Conservation (phyloP, 2,113 vertebrate species). For the Picathartes gymnocephalus region DNA sequence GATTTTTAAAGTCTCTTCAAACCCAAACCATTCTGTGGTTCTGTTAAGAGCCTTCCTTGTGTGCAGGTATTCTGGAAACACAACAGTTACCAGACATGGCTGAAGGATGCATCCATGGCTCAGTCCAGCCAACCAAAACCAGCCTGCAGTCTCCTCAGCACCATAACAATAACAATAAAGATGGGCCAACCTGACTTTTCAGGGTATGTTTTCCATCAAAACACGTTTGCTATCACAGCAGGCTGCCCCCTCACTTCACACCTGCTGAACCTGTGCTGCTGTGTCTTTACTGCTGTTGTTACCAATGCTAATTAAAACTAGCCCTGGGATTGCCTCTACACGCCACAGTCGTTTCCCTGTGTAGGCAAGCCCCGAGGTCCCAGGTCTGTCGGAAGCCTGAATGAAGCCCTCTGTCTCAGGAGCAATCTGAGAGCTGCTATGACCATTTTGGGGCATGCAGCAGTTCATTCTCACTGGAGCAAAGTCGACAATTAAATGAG, state of each 20-base stretch:
- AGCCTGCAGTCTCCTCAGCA: not conserved
- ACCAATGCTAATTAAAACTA: not conserved
- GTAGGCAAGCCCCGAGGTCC: not conserved
- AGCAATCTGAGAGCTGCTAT: not conserved
- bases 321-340: not conserved
- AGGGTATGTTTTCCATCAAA: not conserved
- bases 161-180: accelerated
- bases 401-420: not conserved
- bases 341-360: accelerated
- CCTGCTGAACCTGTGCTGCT: not conserved
- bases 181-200: not conserved
- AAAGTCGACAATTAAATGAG: not conserved
- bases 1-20: not conserved
- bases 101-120: not conserved
- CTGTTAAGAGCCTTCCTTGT: not conserved
- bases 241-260: not conserved
- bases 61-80: not conserved
- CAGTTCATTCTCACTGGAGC: not conserved
- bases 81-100: not conserved
- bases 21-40: not conserved
- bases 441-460: not conserved
- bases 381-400: not conserved
- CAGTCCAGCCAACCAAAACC: not conserved
- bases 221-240: not conserved
- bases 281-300: not conserved